Conservation (phyloP, 2,797 vertebrate species). For the Rhadinocentrus ornatus region DNA sequence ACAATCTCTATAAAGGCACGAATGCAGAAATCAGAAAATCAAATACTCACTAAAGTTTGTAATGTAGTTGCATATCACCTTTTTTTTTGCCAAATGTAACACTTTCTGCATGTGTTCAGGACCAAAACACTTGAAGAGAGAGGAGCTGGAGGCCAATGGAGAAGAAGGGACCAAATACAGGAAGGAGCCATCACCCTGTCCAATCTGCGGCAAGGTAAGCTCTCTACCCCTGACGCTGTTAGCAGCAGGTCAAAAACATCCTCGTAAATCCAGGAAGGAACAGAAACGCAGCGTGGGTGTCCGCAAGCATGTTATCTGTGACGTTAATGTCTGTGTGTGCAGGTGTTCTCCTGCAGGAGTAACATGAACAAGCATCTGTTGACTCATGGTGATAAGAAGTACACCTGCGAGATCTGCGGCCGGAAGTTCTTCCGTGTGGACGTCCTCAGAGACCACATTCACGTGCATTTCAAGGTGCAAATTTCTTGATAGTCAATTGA, state of each 20-base stretch:
- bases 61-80: no score
- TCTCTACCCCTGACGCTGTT: rapidly evolving
- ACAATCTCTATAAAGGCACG: no score
- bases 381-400: constrained; percentile 99
- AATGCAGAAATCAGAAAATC: no score
- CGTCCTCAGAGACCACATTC: constrained; percentile 97
- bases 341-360: constrained; percentile 98
- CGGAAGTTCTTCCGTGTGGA: constrained; percentile 99
- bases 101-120: constrained; percentile 74
- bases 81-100: no score
- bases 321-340: constrained; percentile 19
- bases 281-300: neutral
- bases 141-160: constrained; percentile 90
- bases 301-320: neutral
- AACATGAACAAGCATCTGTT: constrained; percentile 99
- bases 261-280: neutral
- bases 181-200: constrained; percentile 96
- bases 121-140: constrained; percentile 92
- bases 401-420: constrained; percentile 98
- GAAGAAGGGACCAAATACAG: constrained; percentile 94
- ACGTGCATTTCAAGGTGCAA: constrained; percentile 97
- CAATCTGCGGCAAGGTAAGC: constrained; percentile 94
- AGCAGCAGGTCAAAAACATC: neutral
- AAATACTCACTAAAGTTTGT: no score
- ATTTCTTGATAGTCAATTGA: neutral